Evolutionary conservation across 2,797 vertebrate species (phyloP).

Genomic region (Pogoniulus pusillus): DNA sequence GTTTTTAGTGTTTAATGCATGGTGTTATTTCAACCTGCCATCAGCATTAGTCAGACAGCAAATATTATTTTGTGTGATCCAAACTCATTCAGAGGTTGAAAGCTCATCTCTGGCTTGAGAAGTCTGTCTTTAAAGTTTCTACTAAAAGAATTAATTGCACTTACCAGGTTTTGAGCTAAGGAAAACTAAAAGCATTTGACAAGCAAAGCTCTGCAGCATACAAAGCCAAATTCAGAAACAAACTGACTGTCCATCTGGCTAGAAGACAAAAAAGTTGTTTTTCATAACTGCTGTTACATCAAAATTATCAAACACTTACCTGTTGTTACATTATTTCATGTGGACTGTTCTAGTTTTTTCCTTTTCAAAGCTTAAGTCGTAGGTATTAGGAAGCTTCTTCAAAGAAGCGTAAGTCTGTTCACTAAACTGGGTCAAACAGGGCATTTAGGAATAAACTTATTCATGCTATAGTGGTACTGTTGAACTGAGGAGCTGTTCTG

Average conservation of each 20-base stretch:
- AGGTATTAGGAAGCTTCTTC: not conserved
- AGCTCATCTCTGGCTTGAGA: not conserved
- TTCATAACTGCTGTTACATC: not conserved
- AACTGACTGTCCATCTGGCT: not conserved
- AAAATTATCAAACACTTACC: not conserved
- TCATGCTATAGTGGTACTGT: not conserved
- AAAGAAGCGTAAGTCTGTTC: not conserved
- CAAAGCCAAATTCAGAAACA: not conserved
- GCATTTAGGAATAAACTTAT: not conserved
- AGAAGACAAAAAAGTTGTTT: not conserved
- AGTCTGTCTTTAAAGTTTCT: not conserved
- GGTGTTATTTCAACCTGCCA: fast-evolving
- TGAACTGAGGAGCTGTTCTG: not conserved
- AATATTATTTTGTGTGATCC: not conserved
- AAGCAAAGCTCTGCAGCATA: not conserved
- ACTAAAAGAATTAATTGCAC: not conserved
- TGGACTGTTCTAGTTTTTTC: not conserved
- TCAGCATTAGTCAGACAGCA: not conserved
- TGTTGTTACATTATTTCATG: not conserved
- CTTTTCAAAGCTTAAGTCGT: not conserved
- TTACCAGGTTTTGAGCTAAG: not conserved
- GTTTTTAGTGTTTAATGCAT: fast-evolving
- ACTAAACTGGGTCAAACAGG: not conserved
- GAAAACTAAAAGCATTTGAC: not conserved
- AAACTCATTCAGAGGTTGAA: not conserved